phyloP scores from a whole-genome alignment of 2,888 invertebrate genomes.

The Belgica antarctica region DNA sequence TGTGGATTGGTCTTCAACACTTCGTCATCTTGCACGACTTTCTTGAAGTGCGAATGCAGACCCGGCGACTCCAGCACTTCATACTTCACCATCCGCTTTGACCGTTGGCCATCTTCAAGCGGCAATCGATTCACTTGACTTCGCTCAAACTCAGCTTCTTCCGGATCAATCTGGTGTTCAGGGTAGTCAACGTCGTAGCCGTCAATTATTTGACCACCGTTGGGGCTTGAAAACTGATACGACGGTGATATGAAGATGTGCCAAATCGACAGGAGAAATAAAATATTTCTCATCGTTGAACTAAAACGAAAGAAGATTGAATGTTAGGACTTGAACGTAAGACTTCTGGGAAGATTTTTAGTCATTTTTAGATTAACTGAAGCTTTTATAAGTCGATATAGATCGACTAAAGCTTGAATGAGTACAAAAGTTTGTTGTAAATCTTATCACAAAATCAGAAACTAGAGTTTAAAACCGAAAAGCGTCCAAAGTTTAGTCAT shows the following conservation, averaged over 20 bases:
- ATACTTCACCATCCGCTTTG: conserved; percentile 45
- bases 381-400: no score
- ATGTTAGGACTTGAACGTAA: no score
- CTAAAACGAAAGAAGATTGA: not conserved
- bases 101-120: not conserved
- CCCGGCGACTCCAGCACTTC: conserved; percentile 47
- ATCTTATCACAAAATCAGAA: no score
- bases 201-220: not conserved
- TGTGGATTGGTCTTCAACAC: conserved; percentile 27
- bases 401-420: no score
- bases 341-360: no score
- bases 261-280: not conserved
- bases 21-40: conserved; percentile 44
- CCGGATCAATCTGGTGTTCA: conserved; percentile 25
- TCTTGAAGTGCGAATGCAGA: conserved; percentile 46
- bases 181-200: conserved; percentile 22
- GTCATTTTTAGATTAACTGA: no score
- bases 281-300: conserved; percentile 14
- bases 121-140: conserved; percentile 6
- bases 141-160: conserved; percentile 6
- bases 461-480: no score
- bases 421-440: no score
- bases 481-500: no score
- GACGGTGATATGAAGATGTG: conserved; percentile 3
- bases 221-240: not conserved